Conservation (phyloP, 2,113 vertebrate genomes). For the Pycnonotus jocosus region DNA sequence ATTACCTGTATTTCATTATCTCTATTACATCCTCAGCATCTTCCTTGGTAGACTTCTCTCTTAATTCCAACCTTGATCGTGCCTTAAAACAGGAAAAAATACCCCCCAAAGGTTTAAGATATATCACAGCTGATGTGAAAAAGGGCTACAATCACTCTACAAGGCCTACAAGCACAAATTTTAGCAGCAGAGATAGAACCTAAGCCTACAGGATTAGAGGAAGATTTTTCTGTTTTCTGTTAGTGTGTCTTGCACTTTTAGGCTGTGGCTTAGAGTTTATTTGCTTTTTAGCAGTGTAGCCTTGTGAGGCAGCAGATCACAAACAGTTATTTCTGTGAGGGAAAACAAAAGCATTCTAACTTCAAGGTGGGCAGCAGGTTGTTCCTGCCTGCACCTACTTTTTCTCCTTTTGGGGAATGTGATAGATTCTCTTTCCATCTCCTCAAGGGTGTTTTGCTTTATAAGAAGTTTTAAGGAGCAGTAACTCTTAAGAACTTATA, state of each 20-base stretch:
- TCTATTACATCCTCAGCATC: constrained; percentile 96
- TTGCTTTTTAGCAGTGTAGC: not conserved
- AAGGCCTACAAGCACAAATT: not conserved
- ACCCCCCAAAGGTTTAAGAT: not conserved
- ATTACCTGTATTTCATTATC: constrained; percentile 98
- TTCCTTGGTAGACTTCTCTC: constrained; percentile 85
- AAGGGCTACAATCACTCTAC: not conserved
- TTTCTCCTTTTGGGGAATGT: not conserved
- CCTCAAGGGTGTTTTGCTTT: not conserved
- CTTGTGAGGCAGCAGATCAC: not conserved
- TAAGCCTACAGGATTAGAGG: not conserved
- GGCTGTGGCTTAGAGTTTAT: not conserved
- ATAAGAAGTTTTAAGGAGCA: not conserved
- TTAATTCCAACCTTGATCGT: constrained; percentile 89
- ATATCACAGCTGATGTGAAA: not conserved
- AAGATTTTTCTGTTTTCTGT: not conserved
- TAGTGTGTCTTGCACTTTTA: not conserved
- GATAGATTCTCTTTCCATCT: not conserved
- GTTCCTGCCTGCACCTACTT: not conserved
- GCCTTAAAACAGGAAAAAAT: constrained; percentile 73
- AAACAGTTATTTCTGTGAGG: accelerated
- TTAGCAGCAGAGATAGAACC: not conserved
- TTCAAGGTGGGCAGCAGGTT: not conserved
- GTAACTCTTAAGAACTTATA: not conserved
- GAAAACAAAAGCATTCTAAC: not conserved